Evolutionary conservation across 1,140 invertebrate genomes (phyloP).

Genomic region (Gonioctena quinquepunctata): DNA sequence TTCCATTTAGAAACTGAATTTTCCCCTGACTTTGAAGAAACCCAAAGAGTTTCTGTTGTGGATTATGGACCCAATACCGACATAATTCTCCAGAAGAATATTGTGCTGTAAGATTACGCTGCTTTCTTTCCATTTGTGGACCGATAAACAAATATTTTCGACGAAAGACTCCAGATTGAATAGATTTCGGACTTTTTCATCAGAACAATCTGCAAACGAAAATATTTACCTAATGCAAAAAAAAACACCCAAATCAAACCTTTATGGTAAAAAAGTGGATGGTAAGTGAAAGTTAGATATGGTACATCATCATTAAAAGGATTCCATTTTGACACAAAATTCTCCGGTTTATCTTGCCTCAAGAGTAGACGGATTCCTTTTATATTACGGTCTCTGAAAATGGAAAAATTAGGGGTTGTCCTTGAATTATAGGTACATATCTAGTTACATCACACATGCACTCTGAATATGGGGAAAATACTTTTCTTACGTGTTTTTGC

Average conservation of each 20-base stretch:
- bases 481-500: no score
- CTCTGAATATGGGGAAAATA: no score
- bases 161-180: constrained; percentile 66
- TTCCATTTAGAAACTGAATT: constrained; percentile 80
- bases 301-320: constrained; percentile 80
- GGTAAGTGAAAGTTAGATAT: constrained; percentile 76
- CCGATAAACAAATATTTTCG: constrained; percentile 58
- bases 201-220: constrained; percentile 48
- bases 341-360: constrained; percentile 70
- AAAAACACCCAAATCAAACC: constrained; percentile 60
- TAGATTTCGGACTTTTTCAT: constrained; percentile 54
- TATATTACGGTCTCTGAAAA: constrained; percentile 67
- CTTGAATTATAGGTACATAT: not conserved
- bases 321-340: constrained; percentile 80
- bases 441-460: no score
- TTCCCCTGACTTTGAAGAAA: constrained; percentile 84
- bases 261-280: constrained; percentile 80
- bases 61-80: constrained; percentile 76
- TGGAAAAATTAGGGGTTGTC: constrained; percentile 30
- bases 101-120: constrained; percentile 69
- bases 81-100: constrained; percentile 79
- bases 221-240: not conserved
- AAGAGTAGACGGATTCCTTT: constrained; percentile 76
- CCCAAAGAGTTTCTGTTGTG: constrained; percentile 83
- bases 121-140: constrained; percentile 52